Conservation (phyloP, 2,113 vertebrate species). For the Chrysemys picta region DNA sequence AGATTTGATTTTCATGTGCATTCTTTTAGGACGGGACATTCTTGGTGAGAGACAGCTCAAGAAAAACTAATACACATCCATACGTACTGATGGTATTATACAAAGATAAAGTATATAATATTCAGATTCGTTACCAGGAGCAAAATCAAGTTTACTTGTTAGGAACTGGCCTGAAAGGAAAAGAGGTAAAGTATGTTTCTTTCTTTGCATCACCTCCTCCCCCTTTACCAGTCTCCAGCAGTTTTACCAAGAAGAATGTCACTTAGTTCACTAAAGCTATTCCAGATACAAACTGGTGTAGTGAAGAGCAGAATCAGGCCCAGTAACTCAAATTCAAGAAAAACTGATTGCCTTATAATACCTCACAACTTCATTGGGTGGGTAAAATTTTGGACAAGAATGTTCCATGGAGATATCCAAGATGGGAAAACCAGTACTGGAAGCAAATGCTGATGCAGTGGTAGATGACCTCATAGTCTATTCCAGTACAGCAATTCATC, state of each 20-base stretch:
- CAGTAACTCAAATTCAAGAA: not conserved
- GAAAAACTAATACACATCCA: slow-evolving; percentile 83
- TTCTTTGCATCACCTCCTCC: not conserved
- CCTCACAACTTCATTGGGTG: not conserved
- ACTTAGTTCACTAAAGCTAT: not conserved
- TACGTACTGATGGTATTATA: slow-evolving; percentile 96
- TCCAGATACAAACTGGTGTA: not conserved
- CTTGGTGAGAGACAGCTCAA: slow-evolving; percentile 94
- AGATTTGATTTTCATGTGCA: not conserved
- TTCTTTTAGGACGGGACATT: slow-evolving; percentile 91
- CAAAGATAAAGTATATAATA: slow-evolving; percentile 94
- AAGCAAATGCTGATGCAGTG: not conserved
- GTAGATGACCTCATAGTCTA: not conserved
- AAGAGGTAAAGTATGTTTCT: slow-evolving; percentile 84
- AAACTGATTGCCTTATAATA: not conserved
- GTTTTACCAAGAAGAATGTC: not conserved
- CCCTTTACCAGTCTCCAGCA: not conserved
- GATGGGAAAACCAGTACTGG: not conserved
- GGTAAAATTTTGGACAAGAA: not conserved
- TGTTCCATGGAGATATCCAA: not conserved
- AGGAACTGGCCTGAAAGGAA: slow-evolving; percentile 90
- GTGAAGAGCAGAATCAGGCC: not conserved
- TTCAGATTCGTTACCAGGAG: slow-evolving; percentile 89
- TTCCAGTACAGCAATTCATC: not conserved
- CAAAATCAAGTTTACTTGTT: slow-evolving; percentile 84